Evolutionary conservation across 2,888 invertebrate genomes (phyloP), one percentile per base, ranked within the genome.

Genomic region (Parnassius smintheus): DNA sequence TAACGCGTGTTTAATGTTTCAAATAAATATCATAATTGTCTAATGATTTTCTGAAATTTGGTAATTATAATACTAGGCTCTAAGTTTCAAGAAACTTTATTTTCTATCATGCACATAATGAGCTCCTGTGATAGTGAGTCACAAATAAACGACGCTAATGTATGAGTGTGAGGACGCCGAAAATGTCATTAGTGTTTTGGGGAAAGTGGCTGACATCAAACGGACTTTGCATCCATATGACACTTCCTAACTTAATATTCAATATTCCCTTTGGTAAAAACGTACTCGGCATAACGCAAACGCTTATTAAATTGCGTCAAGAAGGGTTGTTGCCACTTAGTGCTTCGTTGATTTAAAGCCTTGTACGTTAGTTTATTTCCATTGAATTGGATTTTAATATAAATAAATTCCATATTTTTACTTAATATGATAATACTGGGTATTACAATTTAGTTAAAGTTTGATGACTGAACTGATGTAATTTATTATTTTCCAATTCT

Each of bases 241-340:
- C 76, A 81, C 80, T 84, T 84, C 77, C 76, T 89, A 87, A 90
- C 87, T 89, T 86, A 88, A 91, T 91, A 85, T 83, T 79, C 80
- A 75, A 81, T 81, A 82, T 81, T 82, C 83, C 83, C 82, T 76
- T 75, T 78, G 77, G 80, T 85, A 88, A 89, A 89, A 89, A 87
- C 73, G 78, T 72, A 74, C 46, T 13, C 13, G 49, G 49, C 49
- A 13, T 49, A 49, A 49, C 49, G 49, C 9, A 8, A 74, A 72
- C 73, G 76, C 66, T 83, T 85, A 87, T 86, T 87, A 85, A 86
- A 85, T 89, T 83, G 77, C 69, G 71, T 74, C 74, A 70, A 72
- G 72, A 83, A 85, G 85, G 85, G 85, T 82, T 76, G 75, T 72
- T 72, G 70, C 66, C 68, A 67, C 66, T 64, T 64, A 10, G 12